Evolutionary conservation across 2,888 invertebrate genomes (phyloP), one percentile per base, ranked within the genome.

Genomic region (Epinotia brunnichana): DNA sequence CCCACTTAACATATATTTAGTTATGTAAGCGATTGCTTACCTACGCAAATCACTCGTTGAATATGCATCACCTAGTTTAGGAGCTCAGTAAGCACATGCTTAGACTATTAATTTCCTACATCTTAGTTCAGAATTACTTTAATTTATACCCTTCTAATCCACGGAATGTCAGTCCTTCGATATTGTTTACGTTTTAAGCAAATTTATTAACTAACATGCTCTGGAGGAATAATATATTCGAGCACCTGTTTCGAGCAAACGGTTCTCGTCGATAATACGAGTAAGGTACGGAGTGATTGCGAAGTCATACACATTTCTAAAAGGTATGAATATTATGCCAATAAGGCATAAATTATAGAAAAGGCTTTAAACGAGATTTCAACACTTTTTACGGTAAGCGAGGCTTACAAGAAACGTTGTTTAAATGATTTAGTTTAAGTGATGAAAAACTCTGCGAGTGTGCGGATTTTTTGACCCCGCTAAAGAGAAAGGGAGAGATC

Each of bases 1-100:
- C 68, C 59, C 68, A 67, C 62, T 71, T 74, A 76, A 77, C 78
- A 81, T 82, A 85, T 82, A 84, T 83, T 82, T 82, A 82, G 86
- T 87, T 88, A 89, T 88, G 87, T 90, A 90, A 88, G 88, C 90
- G 86, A 90, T 89, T 92, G 92, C 89, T 92, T 92, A 90, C 91
- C 87, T 91, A 92, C 89, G 91, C 91, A 92, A 92, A 92, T 92
- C 91, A 87, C 89, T 89, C 90, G 88, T 90, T 92, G 92, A 92
- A 92, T 92, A 92, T 92, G 92, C 90, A 92, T 90, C 88, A 84
- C 85, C 88, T 91, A 90, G 92, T 92, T 90, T 89, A 83, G 90
- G 84, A 88, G 90, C 89, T 90, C 89, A 87, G 87, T 88, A 88
- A 90, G 90, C 90, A 91, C 86, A 86, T 91, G 92, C 89, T 90